Evolutionary conservation across 64 coral and sea anemone genomes (phyloP).

Genomic region (Montipora efflorescens): DNA sequence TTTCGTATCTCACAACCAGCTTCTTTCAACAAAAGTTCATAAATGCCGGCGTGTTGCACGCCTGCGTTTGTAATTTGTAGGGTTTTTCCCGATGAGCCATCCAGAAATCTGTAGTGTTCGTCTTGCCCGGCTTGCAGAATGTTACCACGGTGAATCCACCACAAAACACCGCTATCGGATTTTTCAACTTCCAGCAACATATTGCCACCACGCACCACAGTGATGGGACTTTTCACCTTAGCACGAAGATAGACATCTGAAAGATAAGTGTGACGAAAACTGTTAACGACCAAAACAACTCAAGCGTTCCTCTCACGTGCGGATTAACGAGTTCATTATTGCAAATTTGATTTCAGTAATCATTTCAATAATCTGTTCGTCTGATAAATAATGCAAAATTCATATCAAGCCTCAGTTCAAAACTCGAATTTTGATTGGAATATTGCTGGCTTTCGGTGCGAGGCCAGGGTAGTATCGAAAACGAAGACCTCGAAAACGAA

Average conservation of each 20-base stretch:
- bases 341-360: too few relatives aligned
- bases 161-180: conserved; percentile 24
- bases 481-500: too few relatives aligned
- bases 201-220: not conserved
- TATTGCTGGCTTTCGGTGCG: too few relatives aligned
- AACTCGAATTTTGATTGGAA: too few relatives aligned
- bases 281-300: not conserved
- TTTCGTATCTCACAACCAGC: not conserved
- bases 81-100: not conserved
- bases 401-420: too few relatives aligned
- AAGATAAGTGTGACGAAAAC: not conserved
- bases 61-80: not conserved
- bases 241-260: conserved; percentile 8
- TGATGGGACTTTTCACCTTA: not conserved
- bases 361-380: too few relatives aligned
- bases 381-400: too few relatives aligned
- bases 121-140: not conserved
- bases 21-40: conserved; percentile 1
- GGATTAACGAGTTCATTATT: too few relatives aligned
- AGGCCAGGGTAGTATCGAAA: too few relatives aligned
- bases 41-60: not conserved
- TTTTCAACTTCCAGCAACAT: not conserved
- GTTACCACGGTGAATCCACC: conserved; percentile 4
- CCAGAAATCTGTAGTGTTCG: not conserved
- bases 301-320: too few relatives aligned